phyloP scores from a whole-genome alignment of 2,888 invertebrate species.

The Glaucopsyche alexis region DNA sequence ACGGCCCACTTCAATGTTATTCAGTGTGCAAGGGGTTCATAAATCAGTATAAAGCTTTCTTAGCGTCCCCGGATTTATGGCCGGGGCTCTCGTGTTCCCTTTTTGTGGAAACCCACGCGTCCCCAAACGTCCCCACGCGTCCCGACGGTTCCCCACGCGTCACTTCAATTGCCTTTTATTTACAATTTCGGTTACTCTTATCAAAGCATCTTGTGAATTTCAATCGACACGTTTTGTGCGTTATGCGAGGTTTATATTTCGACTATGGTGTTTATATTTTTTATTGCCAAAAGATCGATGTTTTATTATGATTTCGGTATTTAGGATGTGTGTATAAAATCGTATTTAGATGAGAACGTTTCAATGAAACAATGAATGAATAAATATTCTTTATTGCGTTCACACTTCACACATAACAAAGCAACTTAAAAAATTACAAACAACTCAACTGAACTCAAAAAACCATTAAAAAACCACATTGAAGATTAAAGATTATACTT shows the following conservation, averaged over 20 bases:
- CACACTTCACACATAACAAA: too few species aligned
- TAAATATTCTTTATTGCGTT: too few species aligned
- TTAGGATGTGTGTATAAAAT: too few species aligned
- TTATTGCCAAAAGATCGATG: too few species aligned
- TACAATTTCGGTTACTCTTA: constrained; percentile 21
- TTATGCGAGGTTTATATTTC: not conserved
- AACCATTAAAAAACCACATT: too few species aligned
- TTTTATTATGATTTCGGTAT: not conserved
- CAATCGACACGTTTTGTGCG: constrained; percentile 4
- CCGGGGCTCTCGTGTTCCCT: constrained; percentile 51
- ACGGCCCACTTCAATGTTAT: constrained; percentile 30
- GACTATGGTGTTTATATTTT: not conserved
- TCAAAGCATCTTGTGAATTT: constrained; percentile 21
- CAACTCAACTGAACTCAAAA: too few species aligned
- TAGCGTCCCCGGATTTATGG: constrained; percentile 63
- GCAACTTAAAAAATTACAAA: too few species aligned
- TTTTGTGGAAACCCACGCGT: constrained; percentile 45
- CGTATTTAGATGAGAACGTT: too few species aligned
- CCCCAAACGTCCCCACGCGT: constrained; percentile 40
- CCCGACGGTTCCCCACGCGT: constrained; percentile 45
- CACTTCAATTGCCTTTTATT: constrained; percentile 39
- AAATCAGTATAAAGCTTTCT: constrained; percentile 73
- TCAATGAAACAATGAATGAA: too few species aligned
- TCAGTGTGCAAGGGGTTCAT: constrained; percentile 45
- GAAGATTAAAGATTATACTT: not conserved